These are phyloP conservation scores for Pituophis catenifer DNA, from an alignment of 2,113 vertebrate species.

Conservation along the genomic window DNA sequence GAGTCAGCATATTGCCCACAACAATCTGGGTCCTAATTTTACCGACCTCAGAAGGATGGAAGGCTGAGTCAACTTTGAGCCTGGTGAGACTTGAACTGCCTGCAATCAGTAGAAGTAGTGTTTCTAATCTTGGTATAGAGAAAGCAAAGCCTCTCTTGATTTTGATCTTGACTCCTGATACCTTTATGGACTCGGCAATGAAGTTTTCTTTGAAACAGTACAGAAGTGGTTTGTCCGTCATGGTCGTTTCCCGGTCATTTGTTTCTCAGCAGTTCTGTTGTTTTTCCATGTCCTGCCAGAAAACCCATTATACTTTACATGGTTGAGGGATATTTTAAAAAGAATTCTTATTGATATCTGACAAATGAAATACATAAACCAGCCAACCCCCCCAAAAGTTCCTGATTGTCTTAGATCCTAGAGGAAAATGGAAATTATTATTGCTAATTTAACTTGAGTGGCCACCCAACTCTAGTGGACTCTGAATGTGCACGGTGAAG, in stretches of 20 bases:
- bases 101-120: background rate
- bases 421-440: background rate
- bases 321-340: background rate
- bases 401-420: background rate
- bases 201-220: background rate
- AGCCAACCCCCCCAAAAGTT: background rate
- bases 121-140: background rate
- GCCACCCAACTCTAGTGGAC: background rate
- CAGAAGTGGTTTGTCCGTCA: background rate
- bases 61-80: too few relatives aligned
- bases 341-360: background rate
- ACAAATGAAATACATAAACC: background rate
- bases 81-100: too few relatives aligned
- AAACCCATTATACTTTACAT: background rate
- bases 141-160: background rate
- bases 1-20: too few relatives aligned
- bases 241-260: background rate
- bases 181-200: background rate
- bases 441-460: background rate
- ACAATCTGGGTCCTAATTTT: too few relatives aligned
- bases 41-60: too few relatives aligned
- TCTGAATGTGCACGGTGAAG: background rate
- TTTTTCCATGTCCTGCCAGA: background rate
- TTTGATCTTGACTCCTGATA: background rate
- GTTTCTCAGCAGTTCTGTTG: background rate